Evolutionary conservation across 2,888 invertebrate species (phyloP), one percentile per base, ranked within the genome.

Genomic region (Acleris holmiana): DNA sequence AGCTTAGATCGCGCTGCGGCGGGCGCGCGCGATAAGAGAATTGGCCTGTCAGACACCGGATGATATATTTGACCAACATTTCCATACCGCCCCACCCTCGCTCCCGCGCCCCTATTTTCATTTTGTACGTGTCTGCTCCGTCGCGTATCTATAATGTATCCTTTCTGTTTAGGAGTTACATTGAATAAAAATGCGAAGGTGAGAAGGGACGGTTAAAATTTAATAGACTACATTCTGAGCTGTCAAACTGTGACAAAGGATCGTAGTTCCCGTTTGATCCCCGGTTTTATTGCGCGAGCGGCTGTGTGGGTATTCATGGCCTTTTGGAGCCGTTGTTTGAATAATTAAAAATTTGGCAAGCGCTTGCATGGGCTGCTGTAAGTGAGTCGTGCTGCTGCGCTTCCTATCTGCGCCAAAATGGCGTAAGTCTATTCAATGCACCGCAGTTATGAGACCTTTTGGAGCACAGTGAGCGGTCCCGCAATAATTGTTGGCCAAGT

Each of bases 51-150:
- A 96, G 94, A 94, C 95, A 78, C 95, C 93, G 95, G 95, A 96
- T 96, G 96, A 96, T 96, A 96, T 96, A 96, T 96, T 95, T 95
- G 95, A 95, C 95, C 96, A 95, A 95, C 95, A 96, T 96, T 96
- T 96, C 96, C 96, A 96, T 96, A 95, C 87, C 87, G 76, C 85
- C 83, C 84, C 85, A 76, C 77, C 76, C 76, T 76, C 74, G 77
- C 83, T 80, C 80, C 82, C 79, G 76, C 79, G 79, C 84, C 83
- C 86, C 91, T 88, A 88, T 93, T 92, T 92, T 92, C 93, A 91
- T 93, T 93, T 91, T 89, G 91, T 89, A 90, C 93, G 91, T 91
- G 91, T 91, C 89, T 89, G 89, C 87, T 85, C 81, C 80, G 83
- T 74, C 84, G 83, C 86, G 85, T 87, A 88, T 88, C 91, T 90